Conservation (phyloP, 2,888 invertebrate species). For the Ichneumoninae sp. region DNA sequence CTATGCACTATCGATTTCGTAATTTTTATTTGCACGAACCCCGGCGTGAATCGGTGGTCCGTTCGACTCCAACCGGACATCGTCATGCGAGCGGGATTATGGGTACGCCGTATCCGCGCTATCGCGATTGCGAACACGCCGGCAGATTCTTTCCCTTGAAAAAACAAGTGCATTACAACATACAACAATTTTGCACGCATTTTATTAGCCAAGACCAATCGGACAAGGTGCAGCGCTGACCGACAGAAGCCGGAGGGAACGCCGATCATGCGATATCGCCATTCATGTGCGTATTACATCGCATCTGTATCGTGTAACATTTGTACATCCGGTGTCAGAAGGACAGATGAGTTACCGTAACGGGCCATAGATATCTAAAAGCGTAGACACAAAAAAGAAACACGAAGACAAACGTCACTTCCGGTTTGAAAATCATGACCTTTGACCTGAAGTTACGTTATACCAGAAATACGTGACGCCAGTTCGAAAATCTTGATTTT, state of each 20-base stretch:
- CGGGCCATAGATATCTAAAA: background rate
- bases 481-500: too few species aligned
- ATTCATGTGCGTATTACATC: constrained; percentile 51
- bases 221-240: constrained; percentile 54
- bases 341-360: background rate
- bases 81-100: constrained; percentile 51
- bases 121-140: constrained; percentile 4
- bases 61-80: constrained; percentile 20
- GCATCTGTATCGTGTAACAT: background rate
- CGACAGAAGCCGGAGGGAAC: background rate
- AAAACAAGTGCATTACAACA: constrained; percentile 60
- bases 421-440: background rate
- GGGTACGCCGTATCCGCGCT: constrained; percentile 41
- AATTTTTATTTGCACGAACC: constrained; percentile 51
- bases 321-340: constrained; percentile 10
- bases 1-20: constrained; percentile 52
- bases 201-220: constrained; percentile 63
- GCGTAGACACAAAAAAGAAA: background rate
- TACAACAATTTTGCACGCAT: constrained; percentile 64
- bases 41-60: background rate
- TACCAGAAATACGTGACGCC: too few species aligned
- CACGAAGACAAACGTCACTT: background rate
- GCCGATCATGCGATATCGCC: constrained; percentile 67
- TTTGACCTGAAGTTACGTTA: too few species aligned
- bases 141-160: constrained; percentile 22